phyloP scores from a whole-genome alignment of 2,888 invertebrate genomes.

The Oxytorus armatus region DNA sequence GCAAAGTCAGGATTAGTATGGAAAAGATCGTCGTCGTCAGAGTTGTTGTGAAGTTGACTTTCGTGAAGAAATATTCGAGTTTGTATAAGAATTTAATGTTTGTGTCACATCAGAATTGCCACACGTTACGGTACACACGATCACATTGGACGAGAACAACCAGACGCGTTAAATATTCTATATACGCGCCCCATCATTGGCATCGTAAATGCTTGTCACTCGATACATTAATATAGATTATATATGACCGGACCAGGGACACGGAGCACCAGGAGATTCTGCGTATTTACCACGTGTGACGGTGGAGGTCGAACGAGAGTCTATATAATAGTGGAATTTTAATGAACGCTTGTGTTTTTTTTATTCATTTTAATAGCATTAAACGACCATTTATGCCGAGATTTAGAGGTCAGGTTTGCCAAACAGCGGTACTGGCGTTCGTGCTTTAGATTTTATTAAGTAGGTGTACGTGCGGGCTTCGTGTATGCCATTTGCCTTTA shows the following conservation, averaged over 20 bases:
- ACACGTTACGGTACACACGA: conserved; percentile 43
- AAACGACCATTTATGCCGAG: conserved; percentile 34
- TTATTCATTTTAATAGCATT: conserved; percentile 1
- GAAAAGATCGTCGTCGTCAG: conserved; percentile 53
- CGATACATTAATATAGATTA: conserved; percentile 55
- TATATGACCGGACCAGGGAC: conserved; percentile 34
- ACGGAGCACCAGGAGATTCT: conserved; percentile 16
- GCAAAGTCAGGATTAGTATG: conserved; percentile 61
- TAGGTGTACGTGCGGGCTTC: conserved; percentile 9
- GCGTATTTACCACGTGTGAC: conserved; percentile 16
- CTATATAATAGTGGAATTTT: conserved; percentile 46
- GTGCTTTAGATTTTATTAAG: conserved; percentile 45
- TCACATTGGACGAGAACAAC: not conserved
- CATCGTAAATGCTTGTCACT: conserved; percentile 36
- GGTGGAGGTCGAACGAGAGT: conserved; percentile 13
- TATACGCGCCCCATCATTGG: conserved; percentile 28
- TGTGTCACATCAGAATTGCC: conserved; percentile 29
- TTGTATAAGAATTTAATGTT: conserved; percentile 49
- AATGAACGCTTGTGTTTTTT: conserved; percentile 30
- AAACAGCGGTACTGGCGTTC: not conserved
- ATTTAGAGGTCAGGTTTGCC: conserved; percentile 45
- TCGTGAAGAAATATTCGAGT: conserved; percentile 29
- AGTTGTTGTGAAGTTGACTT: conserved; percentile 33
- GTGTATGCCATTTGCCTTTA: conserved; percentile 18
- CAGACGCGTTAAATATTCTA: conserved; percentile 36